These are phyloP conservation scores for Leptocoma aspasia DNA, from an alignment of 2,113 vertebrate species.

Conservation along the genomic window DNA sequence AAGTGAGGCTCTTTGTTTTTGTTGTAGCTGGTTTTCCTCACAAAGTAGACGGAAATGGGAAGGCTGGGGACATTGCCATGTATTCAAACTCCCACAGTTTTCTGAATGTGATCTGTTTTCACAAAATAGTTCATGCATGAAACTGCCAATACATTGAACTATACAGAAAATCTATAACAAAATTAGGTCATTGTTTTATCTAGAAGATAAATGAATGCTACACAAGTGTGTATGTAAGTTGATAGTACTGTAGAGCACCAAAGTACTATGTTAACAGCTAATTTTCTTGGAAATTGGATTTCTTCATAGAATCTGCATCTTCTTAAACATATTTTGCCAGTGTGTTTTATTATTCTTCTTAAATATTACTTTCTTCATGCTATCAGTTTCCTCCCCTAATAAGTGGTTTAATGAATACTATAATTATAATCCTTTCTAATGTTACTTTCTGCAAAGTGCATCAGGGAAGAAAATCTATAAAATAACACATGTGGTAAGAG, in stretches of 20 bases:
- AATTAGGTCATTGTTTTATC: neutral
- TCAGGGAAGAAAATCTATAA: neutral
- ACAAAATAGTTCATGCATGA: neutral
- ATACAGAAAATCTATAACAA: neutral
- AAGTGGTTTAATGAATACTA: neutral
- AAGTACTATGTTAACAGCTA: neutral
- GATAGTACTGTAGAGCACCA: neutral
- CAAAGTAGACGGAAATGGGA: neutral
- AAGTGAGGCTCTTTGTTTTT: neutral
- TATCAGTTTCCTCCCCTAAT: neutral
- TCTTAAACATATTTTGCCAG: neutral
- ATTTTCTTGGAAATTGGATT: neutral
- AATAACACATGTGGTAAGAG: neutral
- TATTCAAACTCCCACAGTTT: neutral
- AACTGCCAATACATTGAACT: neutral
- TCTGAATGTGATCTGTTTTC: neutral
- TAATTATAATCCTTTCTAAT: neutral
- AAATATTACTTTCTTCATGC: neutral
- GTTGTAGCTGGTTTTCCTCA: neutral
- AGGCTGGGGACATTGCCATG: neutral
- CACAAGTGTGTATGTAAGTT: neutral
- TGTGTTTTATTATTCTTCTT: neutral
- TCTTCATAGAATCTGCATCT: neutral
- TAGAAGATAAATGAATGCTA: neutral
- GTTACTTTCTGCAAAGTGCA: neutral